Conservation (phyloP, 2,113 vertebrate species). For the Hippocampus mohnikei region DNA sequence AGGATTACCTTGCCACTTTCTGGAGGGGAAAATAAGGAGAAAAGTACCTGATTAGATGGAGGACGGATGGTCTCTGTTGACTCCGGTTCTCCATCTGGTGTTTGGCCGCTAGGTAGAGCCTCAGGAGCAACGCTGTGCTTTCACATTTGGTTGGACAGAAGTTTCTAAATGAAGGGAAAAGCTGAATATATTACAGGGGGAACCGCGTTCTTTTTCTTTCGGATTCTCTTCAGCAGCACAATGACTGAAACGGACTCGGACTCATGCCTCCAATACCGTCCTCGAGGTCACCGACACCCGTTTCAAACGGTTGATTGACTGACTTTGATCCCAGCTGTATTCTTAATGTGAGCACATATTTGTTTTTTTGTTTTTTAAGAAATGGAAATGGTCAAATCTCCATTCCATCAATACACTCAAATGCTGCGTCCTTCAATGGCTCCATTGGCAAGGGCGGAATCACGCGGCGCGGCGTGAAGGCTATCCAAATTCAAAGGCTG, state of each 20-base stretch:
- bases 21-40: slow-evolving; percentile 18
- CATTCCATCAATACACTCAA: slow-evolving; percentile 29
- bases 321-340: background rate
- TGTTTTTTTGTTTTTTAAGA: slow-evolving; percentile 17
- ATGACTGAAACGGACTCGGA: background rate
- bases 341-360: background rate
- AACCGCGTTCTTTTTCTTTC: no score
- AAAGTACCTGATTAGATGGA: slow-evolving; percentile 45
- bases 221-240: no score
- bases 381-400: slow-evolving; percentile 16
- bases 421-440: background rate
- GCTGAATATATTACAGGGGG: background rate
- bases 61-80: slow-evolving; percentile 27
- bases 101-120: slow-evolving; percentile 24
- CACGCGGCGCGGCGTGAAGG: background rate
- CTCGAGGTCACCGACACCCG: background rate
- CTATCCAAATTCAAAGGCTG: background rate
- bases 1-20: slow-evolving; percentile 31
- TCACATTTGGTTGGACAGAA: background rate
- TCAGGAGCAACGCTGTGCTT: background rate
- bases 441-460: background rate
- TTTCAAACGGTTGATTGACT: background rate
- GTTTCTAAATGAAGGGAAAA: background rate
- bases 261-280: background rate
- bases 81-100: slow-evolving; percentile 34